Conservation (phyloP, 2,113 vertebrate species). For the Bombycilla garrulus region DNA sequence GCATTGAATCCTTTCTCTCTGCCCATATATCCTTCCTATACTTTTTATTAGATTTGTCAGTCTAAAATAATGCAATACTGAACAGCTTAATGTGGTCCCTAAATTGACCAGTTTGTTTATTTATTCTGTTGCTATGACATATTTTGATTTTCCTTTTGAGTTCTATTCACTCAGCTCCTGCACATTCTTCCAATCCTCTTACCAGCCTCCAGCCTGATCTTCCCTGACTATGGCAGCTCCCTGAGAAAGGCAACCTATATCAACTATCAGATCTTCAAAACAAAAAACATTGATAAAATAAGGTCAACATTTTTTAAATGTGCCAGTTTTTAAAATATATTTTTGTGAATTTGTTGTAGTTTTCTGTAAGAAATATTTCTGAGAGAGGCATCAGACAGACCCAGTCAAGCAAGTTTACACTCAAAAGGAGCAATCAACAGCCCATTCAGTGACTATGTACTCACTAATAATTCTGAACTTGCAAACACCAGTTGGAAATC, state of each 20-base stretch:
- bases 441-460: background rate
- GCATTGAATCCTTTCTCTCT: background rate
- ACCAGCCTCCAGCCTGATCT: background rate
- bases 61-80: constrained; percentile 4
- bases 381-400: background rate
- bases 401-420: background rate
- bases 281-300: background rate
- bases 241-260: background rate
- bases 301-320: background rate
- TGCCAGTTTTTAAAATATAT: background rate
- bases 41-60: constrained; percentile 2
- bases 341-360: background rate
- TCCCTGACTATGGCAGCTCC: background rate
- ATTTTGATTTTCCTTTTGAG: background rate
- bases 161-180: background rate
- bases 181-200: background rate
- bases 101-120: constrained; percentile 29
- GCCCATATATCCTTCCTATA: background rate
- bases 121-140: constrained; percentile 2
- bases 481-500: background rate
- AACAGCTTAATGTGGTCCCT: background rate
- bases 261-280: background rate
- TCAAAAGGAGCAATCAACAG: background rate
- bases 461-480: background rate
- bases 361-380: background rate